Conservation (phyloP, 1,140 invertebrate genomes). For the Drosophila sturtevanti region DNA sequence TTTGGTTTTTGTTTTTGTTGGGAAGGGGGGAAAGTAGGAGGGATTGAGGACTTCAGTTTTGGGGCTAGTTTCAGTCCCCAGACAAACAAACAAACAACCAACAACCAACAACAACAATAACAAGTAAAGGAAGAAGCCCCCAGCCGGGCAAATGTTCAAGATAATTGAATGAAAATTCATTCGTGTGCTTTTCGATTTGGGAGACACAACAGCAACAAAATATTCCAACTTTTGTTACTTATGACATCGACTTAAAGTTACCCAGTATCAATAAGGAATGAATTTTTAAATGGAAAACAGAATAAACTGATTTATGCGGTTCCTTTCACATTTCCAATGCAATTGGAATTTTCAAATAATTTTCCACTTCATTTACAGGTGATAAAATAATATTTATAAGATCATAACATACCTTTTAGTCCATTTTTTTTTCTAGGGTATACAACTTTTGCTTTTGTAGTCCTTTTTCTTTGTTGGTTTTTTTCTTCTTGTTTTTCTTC, state of each 20-base stretch:
- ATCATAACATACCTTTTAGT: not conserved
- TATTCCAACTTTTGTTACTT: not conserved
- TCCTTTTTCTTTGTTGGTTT: conserved; percentile 24
- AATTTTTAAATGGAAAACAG: too few species aligned
- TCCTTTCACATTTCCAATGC: too few species aligned
- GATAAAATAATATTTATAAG: not conserved
- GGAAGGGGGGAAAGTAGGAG: not conserved
- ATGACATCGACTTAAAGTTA: not conserved
- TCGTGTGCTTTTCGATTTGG: conserved; percentile 78
- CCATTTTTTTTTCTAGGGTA: not conserved
- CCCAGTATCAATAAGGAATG: not conserved
- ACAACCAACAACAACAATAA: conserved; percentile 14
- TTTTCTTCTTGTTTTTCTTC: conserved; percentile 14
- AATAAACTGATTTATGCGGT: too few species aligned
- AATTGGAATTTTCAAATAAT: too few species aligned
- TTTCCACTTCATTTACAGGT: too few species aligned
- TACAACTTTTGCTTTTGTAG: conserved; percentile 1
- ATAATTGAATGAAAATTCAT: conserved; percentile 81
- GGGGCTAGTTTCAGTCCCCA: conserved; percentile 75
- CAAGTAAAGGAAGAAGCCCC: not conserved
- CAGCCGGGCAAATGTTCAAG: conserved; percentile 61
- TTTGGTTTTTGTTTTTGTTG: not conserved
- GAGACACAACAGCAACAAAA: conserved; percentile 20
- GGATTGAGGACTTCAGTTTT: conserved; percentile 25
- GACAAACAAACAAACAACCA: conserved; percentile 64